Evolutionary conservation across 2,113 vertebrate genomes (phyloP).

Genomic region (Thunnus maccoyii): DNA sequence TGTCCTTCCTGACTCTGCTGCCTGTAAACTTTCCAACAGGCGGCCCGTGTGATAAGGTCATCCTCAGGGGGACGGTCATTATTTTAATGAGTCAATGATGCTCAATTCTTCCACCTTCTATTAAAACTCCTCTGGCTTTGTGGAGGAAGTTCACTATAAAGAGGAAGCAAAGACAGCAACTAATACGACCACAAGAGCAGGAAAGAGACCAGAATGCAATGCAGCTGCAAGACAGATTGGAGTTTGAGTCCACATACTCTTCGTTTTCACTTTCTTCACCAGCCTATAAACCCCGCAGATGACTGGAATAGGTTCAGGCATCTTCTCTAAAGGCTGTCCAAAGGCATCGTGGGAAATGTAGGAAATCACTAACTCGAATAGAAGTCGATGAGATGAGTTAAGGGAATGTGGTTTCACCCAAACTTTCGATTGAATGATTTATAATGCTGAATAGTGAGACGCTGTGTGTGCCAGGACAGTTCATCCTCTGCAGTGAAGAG

Average conservation of each 20-base stretch:
- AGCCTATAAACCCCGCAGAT: background rate
- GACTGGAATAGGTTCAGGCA: background rate
- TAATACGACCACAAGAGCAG: too few species aligned
- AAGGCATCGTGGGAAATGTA: conserved; percentile 23
- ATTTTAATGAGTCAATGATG: background rate
- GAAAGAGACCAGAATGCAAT: background rate
- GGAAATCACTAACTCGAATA: background rate
- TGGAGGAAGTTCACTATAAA: background rate
- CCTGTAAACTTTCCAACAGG: conserved; percentile 40
- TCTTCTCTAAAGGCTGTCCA: background rate
- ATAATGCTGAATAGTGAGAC: too few species aligned
- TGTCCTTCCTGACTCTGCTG: conserved; percentile 6
- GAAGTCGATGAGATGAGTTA: background rate
- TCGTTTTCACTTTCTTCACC: background rate
- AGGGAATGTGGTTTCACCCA: background rate
- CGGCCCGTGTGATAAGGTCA: conserved; percentile 29
- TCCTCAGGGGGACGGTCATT: conserved; percentile 19
- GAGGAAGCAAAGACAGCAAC: too few species aligned
- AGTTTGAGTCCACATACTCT: too few species aligned
- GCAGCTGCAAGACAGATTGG: background rate
- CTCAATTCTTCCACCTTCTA: conserved; percentile 15
- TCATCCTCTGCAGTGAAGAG: too few species aligned
- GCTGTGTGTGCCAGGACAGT: too few species aligned
- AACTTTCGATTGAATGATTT: background rate
- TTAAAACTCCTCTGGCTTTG: conserved; percentile 9